phyloP scores from a whole-genome alignment of 2,797 vertebrate species.

The Perdix hodgsoniae region DNA sequence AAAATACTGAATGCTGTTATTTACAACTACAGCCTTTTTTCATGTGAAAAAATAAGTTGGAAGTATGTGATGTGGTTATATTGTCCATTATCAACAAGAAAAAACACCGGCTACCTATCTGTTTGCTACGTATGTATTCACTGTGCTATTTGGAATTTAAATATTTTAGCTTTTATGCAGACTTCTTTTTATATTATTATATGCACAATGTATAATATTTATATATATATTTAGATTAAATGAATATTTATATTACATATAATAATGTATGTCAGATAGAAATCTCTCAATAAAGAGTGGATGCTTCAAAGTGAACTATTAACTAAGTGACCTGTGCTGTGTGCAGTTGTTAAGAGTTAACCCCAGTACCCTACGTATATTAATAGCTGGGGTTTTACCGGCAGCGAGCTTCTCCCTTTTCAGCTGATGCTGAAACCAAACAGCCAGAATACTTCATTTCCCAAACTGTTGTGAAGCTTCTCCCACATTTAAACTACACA shows the following conservation, averaged over 20 bases:
- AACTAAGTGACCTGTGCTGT: background rate
- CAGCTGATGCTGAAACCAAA: background rate
- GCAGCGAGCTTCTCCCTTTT: background rate
- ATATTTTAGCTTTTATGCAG: background rate
- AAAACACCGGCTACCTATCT: background rate
- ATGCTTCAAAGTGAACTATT: background rate
- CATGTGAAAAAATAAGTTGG: background rate
- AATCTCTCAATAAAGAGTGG: background rate
- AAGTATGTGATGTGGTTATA: background rate
- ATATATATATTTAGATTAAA: background rate
- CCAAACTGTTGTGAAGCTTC: background rate
- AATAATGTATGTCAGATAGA: background rate
- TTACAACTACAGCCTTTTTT: background rate
- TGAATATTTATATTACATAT: background rate
- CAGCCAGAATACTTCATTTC: background rate
- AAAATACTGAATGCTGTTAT: background rate
- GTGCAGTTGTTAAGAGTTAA: background rate
- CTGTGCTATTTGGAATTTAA: background rate
- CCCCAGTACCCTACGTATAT: background rate
- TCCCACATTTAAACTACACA: background rate
- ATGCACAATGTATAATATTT: background rate
- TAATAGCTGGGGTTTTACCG: background rate
- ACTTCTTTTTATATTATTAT: background rate
- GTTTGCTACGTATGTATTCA: background rate
- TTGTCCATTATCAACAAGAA: background rate